Percentiles rank a stretch among this genome's conserved stretches.
These are phyloP conservation scores for Parauchenoglanis ngamensis DNA, from an alignment of 2,797 vertebrate species.

Conservation along the genomic window DNA sequence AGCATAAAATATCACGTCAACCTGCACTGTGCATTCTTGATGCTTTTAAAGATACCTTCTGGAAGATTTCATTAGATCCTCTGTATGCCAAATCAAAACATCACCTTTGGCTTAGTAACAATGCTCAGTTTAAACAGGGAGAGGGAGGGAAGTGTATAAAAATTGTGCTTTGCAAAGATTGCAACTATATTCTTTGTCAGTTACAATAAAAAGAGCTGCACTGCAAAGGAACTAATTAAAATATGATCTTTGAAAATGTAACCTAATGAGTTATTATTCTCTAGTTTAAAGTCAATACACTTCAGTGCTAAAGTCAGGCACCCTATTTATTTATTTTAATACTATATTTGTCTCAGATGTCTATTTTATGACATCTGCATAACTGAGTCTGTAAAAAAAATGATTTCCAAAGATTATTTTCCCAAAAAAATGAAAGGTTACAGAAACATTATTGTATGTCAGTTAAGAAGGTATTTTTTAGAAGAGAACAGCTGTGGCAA, in stretches of 20 bases:
- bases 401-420: not conserved
- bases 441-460: not conserved
- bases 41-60: constrained; percentile 30
- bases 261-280: not conserved
- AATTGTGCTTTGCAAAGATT: not conserved
- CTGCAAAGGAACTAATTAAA: not conserved
- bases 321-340: not conserved
- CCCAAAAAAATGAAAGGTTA: not conserved
- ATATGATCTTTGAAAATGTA: not conserved
- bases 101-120: not conserved
- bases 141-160: not conserved
- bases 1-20: constrained; percentile 45
- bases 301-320: not conserved
- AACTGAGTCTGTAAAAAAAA: not conserved
- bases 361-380: not conserved
- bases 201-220: not conserved
- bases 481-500: not conserved
- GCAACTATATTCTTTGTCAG: not conserved
- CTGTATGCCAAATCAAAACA: not conserved
- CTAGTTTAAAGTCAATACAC: not conserved
- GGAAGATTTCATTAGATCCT: constrained; percentile 5
- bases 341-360: not conserved
- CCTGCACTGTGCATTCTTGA: not conserved
- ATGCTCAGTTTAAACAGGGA: not conserved
- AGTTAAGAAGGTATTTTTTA: not conserved